Evolutionary conservation across 2,888 invertebrate genomes (phyloP), one percentile per base, ranked within the genome.

Genomic region (Elaeidobius kamerunicus): DNA sequence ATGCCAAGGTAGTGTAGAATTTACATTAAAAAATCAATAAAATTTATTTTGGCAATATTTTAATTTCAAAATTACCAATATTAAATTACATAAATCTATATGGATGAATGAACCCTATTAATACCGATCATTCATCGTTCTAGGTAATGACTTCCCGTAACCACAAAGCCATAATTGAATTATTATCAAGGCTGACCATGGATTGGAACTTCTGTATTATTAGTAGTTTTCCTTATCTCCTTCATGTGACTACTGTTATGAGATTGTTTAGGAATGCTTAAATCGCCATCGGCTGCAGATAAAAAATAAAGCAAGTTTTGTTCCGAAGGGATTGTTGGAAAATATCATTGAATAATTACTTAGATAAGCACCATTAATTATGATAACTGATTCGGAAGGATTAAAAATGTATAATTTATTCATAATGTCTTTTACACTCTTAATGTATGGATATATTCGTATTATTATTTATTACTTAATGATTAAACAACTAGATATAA

Each of bases 171-270:
- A 11, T 41, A 41, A 41, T 41, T 28, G 28, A 16, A 41, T 41
- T 41, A 27, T 41, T 28, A 41, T 41, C 41, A 41, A 28, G 41
- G 41, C 16, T 41, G 6, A n/a, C 11, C 17, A 41, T 28, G 16
- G 28, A 28, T 41, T 27, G 16, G 41, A 41, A 41, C 28, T 28
- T 41, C 41, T 28, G 41, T 28, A 28, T 16, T 41, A 41, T 41
- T 41, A 41, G 41, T 41, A 28, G 28, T 41, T 28, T 41, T 30
- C 30, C 36, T 41, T 28, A 28, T 41, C 28, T 16, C 27, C 28
- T 20, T 27, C 41, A 41, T 28, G 17, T 41, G 41, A 41, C 41
- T 7, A n/a, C 17, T 28, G 16, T 15, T 28, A 28, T 28, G 41
- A 28, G 28, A 41, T 28, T 41, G 20, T n/a, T 9, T 1, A 41